Percentiles rank a stretch among this genome's conserved stretches.
These are phyloP conservation scores for Ectobius pallidus DNA, from an alignment of 2,888 invertebrate genomes.

Conservation along the genomic window DNA sequence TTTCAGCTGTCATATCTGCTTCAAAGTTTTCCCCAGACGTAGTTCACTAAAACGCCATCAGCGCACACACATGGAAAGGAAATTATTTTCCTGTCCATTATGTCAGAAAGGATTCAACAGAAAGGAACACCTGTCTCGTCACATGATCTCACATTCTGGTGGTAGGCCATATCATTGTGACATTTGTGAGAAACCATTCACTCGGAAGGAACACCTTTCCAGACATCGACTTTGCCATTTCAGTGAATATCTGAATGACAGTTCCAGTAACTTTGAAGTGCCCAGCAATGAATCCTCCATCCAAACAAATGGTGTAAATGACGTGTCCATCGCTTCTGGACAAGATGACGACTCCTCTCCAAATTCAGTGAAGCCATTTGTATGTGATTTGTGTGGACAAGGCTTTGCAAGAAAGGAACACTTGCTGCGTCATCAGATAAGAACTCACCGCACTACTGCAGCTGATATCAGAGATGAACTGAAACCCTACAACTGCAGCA, in stretches of 20 bases:
- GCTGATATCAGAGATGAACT: conserved; percentile 29
- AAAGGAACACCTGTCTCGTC: conserved; percentile 48
- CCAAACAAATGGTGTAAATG: background rate
- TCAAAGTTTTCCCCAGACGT: conserved; percentile 45
- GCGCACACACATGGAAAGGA: conserved; percentile 47
- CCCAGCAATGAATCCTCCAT: background rate
- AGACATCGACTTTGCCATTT: conserved; percentile 48
- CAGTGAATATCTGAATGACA: background rate
- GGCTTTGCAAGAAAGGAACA: conserved; percentile 46
- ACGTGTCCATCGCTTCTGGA: background rate
- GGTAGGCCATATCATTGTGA: conserved; percentile 47
- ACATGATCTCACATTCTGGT: conserved; percentile 47
- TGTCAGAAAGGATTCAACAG: conserved; percentile 49
- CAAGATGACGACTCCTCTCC: conserved; percentile 9
- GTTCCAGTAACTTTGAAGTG: background rate
- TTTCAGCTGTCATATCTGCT: conserved; percentile 16
- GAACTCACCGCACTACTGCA: conserved; percentile 35
- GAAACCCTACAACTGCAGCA: conserved; percentile 37
- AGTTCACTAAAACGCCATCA: conserved; percentile 49
- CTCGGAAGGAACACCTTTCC: conserved; percentile 46
- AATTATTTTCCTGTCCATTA: conserved; percentile 47
- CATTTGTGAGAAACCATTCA: conserved; percentile 47
- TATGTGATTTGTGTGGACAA: conserved; percentile 28
- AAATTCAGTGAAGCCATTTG: background rate
- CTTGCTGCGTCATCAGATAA: conserved; percentile 46